A percentile compares a stretch with the other conserved stretches of the same genome.
Conservation (phyloP, 2,797 vertebrate species). For the Odontamblyopus lacepedii region DNA sequence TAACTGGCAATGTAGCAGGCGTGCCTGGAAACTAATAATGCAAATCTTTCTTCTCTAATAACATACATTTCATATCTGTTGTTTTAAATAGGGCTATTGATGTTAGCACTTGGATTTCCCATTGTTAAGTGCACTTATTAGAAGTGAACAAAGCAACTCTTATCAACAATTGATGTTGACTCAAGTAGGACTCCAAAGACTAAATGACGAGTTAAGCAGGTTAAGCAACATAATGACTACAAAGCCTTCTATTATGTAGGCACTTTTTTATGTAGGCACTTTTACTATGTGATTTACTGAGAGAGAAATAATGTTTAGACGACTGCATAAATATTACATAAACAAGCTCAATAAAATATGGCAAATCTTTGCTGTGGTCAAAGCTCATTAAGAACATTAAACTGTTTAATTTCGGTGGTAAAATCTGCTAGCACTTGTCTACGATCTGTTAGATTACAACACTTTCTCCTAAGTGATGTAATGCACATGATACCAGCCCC, state of each 20-base stretch:
- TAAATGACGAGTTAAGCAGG: neutral
- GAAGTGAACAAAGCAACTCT: neutral
- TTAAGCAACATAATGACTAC: no score
- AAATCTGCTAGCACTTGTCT: constrained; percentile 25
- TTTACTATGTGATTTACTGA: neutral
- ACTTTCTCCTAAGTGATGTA: neutral
- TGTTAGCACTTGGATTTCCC: no score
- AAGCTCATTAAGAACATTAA: constrained; percentile 44
- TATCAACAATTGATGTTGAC: neutral
- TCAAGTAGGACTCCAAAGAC: neutral
- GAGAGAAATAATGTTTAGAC: neutral
- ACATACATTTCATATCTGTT: neutral
- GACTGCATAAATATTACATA: neutral
- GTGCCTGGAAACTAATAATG: neutral
- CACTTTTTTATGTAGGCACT: no score
- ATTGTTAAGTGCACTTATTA: neutral
- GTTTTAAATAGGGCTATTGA: neutral
- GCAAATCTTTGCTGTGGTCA: constrained; percentile 26
- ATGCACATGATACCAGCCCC: neutral
- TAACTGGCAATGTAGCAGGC: neutral
- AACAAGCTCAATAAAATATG: constrained; percentile 15
- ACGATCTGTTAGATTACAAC: constrained; percentile 22
- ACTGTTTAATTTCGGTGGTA: constrained; percentile 28
- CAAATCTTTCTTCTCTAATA: neutral
- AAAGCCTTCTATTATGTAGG: no score